Evolutionary conservation across 2,888 invertebrate species (phyloP).

Genomic region (Dione vanillae): DNA sequence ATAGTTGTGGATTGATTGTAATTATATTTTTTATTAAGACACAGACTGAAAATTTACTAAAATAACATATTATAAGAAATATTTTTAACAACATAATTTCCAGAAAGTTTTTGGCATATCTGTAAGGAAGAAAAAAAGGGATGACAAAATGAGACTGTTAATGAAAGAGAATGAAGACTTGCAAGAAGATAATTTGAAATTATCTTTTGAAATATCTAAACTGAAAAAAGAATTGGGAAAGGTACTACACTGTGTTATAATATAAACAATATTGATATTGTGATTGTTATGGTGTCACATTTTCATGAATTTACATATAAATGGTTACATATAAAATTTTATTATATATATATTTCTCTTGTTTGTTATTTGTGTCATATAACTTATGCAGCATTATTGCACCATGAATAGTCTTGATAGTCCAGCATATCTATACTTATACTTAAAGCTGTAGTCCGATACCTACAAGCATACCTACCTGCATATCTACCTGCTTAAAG

Average conservation of each 20-base stretch:
- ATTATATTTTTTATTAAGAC: too few species aligned
- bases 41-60: background rate
- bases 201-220: slow-evolving; percentile 63
- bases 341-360: background rate
- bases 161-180: slow-evolving; percentile 64
- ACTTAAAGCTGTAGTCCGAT: too few species aligned
- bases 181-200: slow-evolving; percentile 61
- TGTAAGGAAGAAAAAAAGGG: slow-evolving; percentile 61
- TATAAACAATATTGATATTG: background rate
- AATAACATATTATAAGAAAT: background rate
- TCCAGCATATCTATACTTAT: too few species aligned
- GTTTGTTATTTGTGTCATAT: background rate
- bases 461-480: too few species aligned
- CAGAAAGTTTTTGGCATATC: slow-evolving; percentile 77
- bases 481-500: too few species aligned
- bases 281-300: background rate
- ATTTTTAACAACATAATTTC: slow-evolving; percentile 40
- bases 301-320: background rate
- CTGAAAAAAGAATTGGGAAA: slow-evolving; percentile 70
- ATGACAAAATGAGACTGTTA: slow-evolving; percentile 63
- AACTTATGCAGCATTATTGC: too few species aligned
- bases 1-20: too few species aligned
- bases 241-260: slow-evolving; percentile 52
- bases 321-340: background rate
- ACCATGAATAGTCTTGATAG: too few species aligned